Evolutionary conservation across 1,140 invertebrate species (phyloP).

Genomic region (Drosophila asahinai): DNA sequence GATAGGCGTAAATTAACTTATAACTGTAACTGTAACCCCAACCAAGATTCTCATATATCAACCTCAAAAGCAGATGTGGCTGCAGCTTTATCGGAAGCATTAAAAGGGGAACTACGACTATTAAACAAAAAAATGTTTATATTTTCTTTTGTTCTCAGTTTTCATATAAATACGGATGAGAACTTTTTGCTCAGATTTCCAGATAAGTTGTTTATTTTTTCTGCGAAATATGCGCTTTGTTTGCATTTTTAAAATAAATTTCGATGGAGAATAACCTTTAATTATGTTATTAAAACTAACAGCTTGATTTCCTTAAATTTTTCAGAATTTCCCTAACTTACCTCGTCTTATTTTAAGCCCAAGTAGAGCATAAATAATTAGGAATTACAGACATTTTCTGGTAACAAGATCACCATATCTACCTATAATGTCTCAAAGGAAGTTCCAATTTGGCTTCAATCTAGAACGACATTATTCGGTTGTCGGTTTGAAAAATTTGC

Average conservation of each 20-base stretch:
- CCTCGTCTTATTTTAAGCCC: background rate
- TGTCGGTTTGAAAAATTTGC: conserved; percentile 41
- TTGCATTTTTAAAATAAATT: background rate
- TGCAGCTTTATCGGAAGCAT: conserved; percentile 16
- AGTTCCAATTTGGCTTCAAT: conserved; percentile 16
- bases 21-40: conserved; percentile 16
- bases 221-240: background rate
- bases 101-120: background rate
- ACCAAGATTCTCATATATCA: conserved; percentile 19
- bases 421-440: background rate
- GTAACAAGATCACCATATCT: background rate
- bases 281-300: no score
- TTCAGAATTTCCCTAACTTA: background rate
- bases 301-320: background rate
- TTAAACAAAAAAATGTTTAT: conserved; percentile 1
- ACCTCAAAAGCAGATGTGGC: conserved; percentile 17
- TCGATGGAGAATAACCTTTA: background rate
- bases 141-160: conserved; percentile 28
- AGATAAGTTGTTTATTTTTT: background rate
- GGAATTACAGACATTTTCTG: background rate
- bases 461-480: conserved; percentile 39
- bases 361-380: background rate
- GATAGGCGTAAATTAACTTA: conserved; percentile 35
- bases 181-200: conserved; percentile 6
- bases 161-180: conserved; percentile 8